Evolutionary conservation across 1,140 invertebrate genomes (phyloP), one percentile per base, ranked within the genome.

Genomic region (Helicoverpa zea): DNA sequence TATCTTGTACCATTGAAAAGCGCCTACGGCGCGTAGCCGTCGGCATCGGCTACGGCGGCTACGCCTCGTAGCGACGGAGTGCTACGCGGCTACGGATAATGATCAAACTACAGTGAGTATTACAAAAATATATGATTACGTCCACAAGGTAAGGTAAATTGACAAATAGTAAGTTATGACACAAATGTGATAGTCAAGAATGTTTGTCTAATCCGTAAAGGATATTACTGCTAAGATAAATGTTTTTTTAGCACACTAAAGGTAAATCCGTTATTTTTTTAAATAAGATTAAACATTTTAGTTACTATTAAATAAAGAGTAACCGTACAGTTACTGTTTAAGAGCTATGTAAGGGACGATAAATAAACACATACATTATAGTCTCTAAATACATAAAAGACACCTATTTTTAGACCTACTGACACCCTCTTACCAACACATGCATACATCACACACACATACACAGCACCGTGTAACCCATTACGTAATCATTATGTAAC

Each of bases 401-500:
- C 14, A 66, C 35, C 63, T 66, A 43, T 43, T 43, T 43, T 43
- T 7, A 43, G 35, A 43, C 35, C 29, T 63, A 35, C 58, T 16
- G 14, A 61, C 11, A 29, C 49, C 51, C 47, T 16, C 49, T 11
- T 51, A 16, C 29, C 30, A 35, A 35, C 64, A 63, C 66, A 49
- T 51, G 12, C 66, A 72, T 72, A 43, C 78, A 14, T 61, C 66
- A 52, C 56, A 30, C 23, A 61, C 23, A 13, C 3, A 18, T 18
- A 77, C 18, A 66, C 66, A 70, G 13, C 66, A 52, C 30, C 35
- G 35, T 16, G 49, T 23, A 10, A 9, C 11, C 9, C 13, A 73
- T 80, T 80, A 80, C 68, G 78, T 80, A 80, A 80, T 43, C 16
- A 73, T 80, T 73, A 80, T 70, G 58, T 80, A 80, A 80, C 54